phyloP scores from a whole-genome alignment of 2,113 vertebrate species.

The Tachycineta bicolor region DNA sequence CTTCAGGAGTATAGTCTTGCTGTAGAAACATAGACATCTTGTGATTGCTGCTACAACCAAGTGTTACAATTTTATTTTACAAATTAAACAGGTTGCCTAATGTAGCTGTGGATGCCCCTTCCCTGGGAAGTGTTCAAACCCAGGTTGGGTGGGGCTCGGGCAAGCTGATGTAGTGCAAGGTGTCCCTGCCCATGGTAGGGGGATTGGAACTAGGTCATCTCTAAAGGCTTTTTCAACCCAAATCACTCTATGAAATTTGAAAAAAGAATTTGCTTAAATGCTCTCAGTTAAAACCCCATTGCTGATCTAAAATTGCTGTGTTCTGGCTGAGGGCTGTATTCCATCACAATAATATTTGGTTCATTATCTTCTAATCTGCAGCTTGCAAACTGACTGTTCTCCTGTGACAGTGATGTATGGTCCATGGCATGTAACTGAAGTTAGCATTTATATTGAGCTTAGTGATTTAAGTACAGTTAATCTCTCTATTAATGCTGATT shows the following conservation, averaged over 20 bases:
- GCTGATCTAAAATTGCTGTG: neutral
- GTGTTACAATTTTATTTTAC: neutral
- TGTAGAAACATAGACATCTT: neutral
- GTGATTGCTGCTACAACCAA: neutral
- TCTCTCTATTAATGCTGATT: conserved; percentile 29
- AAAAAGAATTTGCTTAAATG: neutral
- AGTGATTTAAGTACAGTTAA: conserved; percentile 10
- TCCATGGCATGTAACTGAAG: neutral
- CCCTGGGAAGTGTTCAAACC: neutral
- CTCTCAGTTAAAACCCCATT: neutral
- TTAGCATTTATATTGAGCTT: conserved; percentile 2
- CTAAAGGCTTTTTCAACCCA: neutral
- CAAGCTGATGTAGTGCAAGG: neutral
- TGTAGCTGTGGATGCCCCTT: neutral
- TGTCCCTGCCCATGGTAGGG: no score
- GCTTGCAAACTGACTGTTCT: neutral
- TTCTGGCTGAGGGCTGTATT: neutral
- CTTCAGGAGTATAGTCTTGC: neutral
- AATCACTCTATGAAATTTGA: neutral
- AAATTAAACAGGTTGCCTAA: neutral
- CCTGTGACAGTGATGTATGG: neutral
- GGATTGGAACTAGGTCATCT: neutral
- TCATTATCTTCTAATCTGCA: conserved; percentile 12
- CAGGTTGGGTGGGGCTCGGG: neutral
- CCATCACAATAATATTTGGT: neutral